Percentiles rank a stretch among this genome's conserved stretches.
phyloP scores from a whole-genome alignment of 2,113 vertebrate species.

The Thamnaconus septentrionalis region DNA sequence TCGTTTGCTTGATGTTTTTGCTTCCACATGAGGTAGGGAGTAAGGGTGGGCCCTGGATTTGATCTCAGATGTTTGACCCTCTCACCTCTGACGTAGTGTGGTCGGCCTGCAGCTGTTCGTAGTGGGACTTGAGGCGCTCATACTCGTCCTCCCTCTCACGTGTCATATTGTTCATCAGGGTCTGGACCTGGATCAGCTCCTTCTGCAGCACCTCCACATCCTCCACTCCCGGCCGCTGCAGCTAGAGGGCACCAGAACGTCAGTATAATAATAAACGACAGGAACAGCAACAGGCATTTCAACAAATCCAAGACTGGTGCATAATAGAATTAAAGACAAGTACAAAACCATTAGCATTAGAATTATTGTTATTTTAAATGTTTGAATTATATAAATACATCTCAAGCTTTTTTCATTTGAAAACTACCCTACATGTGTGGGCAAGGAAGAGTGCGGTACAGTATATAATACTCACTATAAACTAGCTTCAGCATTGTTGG shows the following conservation, averaged over 20 bases:
- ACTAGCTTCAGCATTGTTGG: too few species aligned
- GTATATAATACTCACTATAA: too few species aligned
- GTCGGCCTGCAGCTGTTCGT: slow-evolving; percentile 84
- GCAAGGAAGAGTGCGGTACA: too few species aligned
- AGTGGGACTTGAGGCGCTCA: slow-evolving; percentile 86
- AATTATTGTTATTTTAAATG: too few species aligned
- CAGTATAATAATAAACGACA: background rate
- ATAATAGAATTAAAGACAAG: background rate
- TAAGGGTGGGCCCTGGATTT: background rate
- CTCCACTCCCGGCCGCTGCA: slow-evolving; percentile 94
- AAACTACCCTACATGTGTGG: too few species aligned
- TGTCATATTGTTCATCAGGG: slow-evolving; percentile 92
- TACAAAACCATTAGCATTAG: background rate
- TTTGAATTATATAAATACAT: too few species aligned
- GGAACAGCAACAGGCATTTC: background rate
- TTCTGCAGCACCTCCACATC: slow-evolving; percentile 94
- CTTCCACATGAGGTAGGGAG: background rate
- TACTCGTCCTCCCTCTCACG: slow-evolving; percentile 91
- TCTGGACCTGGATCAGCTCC: slow-evolving; percentile 97
- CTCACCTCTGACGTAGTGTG: slow-evolving; percentile 88
- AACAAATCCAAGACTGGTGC: background rate
- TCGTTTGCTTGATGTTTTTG: too few species aligned
- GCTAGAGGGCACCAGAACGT: slow-evolving; percentile 69
- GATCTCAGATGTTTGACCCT: background rate
- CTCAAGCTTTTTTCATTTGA: too few species aligned